phyloP scores from a whole-genome alignment of 2,888 invertebrate genomes.

The Melieria omissa region DNA sequence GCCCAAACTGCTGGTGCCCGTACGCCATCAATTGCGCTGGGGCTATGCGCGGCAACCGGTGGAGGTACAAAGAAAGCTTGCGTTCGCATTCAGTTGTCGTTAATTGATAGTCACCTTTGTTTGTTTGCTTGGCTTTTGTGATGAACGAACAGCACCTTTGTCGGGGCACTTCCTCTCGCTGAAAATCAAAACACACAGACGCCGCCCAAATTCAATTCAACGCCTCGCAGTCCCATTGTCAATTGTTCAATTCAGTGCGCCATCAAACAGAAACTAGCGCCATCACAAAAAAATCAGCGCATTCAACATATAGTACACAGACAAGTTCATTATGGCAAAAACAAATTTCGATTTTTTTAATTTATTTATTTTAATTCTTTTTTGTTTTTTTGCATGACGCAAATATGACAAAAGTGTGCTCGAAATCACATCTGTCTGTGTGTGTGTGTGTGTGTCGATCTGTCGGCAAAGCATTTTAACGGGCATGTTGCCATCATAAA shows the following conservation, averaged over 20 bases:
- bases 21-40: conserved; percentile 60
- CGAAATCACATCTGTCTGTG: too few species aligned
- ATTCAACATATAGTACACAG: too few species aligned
- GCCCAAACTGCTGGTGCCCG: conserved; percentile 57
- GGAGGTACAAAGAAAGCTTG: conserved; percentile 51
- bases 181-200: background rate
- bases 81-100: conserved; percentile 14
- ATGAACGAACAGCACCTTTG: background rate
- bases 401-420: conserved; percentile 6
- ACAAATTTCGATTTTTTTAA: too few species aligned
- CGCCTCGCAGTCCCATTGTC: background rate
- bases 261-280: conserved; percentile 7
- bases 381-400: conserved; percentile 36
- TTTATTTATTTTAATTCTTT: conserved; percentile 8
- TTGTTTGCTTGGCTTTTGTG: conserved; percentile 1
- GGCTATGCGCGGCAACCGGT: conserved; percentile 53
- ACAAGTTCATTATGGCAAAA: too few species aligned
- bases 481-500: too few species aligned
- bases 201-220: background rate
- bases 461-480: too few species aligned
- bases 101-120: background rate
- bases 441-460: too few species aligned
- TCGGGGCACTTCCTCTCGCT: background rate
- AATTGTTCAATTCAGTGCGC: conserved; percentile 3
- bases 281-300: background rate